phyloP scores from a whole-genome alignment of 2,888 invertebrate genomes.

The Allophyes oxyacanthae region DNA sequence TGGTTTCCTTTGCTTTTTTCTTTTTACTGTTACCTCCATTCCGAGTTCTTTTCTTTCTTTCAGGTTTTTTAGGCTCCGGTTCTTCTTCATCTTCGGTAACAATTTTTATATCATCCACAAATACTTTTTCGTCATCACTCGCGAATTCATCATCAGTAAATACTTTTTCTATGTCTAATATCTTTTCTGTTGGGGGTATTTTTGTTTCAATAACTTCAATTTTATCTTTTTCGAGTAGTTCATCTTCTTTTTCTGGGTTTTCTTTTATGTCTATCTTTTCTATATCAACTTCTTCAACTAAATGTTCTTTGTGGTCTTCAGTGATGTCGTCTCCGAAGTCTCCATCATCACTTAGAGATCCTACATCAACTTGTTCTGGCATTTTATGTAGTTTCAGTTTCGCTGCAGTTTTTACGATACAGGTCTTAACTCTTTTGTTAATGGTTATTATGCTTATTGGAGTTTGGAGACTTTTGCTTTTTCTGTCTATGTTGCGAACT shows the following conservation, averaged over 20 bases:
- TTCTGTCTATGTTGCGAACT: slow-evolving; percentile 64
- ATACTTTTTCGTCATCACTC: slow-evolving; percentile 52
- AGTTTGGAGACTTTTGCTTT: slow-evolving; percentile 60
- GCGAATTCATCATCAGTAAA: slow-evolving; percentile 42
- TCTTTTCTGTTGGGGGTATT: slow-evolving; percentile 20
- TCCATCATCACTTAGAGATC: slow-evolving; percentile 40
- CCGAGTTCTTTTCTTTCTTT: slow-evolving; percentile 40
- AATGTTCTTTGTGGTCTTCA: slow-evolving; percentile 32
- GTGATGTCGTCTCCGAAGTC: slow-evolving; percentile 24
- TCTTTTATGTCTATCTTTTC: slow-evolving; percentile 45
- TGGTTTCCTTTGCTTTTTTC: slow-evolving; percentile 40
- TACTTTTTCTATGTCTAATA: slow-evolving; percentile 29
- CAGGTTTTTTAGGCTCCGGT: slow-evolving; percentile 22
- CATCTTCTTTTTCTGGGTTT: slow-evolving; percentile 38
- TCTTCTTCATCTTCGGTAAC: slow-evolving; percentile 35
- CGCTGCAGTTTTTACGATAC: slow-evolving; percentile 47
- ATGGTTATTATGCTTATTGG: slow-evolving; percentile 58
- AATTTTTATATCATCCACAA: slow-evolving; percentile 44
- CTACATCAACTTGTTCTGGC: slow-evolving; percentile 39
- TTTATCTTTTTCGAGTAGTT: slow-evolving; percentile 28
- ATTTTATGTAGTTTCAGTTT: slow-evolving; percentile 29
- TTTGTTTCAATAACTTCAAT: slow-evolving; percentile 25
- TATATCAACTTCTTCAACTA: slow-evolving; percentile 34
- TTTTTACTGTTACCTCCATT: slow-evolving; percentile 47
- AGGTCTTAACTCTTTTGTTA: slow-evolving; percentile 60